These are phyloP conservation scores for Pterobdella sp. DNA, from an alignment of 2,888 invertebrate genomes.

Conservation along the genomic window DNA sequence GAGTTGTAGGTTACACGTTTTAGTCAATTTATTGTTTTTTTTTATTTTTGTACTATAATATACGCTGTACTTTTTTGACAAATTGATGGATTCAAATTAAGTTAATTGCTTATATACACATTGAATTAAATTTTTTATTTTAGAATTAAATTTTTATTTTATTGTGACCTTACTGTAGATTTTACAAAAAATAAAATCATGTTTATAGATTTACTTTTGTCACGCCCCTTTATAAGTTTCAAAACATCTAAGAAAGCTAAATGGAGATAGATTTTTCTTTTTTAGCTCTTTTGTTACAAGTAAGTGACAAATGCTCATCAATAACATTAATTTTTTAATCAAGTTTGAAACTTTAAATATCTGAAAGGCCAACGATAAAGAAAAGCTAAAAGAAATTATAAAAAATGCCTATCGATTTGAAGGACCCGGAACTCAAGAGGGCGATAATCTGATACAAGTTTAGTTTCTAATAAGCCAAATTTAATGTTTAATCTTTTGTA, in stretches of 20 bases:
- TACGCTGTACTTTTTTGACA: no score
- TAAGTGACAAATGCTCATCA: no score
- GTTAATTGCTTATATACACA: background rate
- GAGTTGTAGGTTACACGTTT: constrained; percentile 3
- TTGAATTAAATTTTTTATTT: background rate
- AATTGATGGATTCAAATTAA: no score
- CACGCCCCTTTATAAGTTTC: background rate
- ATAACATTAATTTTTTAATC: background rate
- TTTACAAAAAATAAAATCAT: no score
- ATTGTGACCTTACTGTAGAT: no score
- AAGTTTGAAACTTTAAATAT: background rate
- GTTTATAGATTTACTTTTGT: no score
- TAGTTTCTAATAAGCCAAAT: background rate
- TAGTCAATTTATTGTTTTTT: no score
- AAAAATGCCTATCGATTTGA: background rate
- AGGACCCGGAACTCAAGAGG: background rate
- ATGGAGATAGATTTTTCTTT: background rate
- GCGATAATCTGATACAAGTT: background rate
- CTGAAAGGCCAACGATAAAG: background rate
- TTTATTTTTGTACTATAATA: no score
- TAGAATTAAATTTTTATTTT: no score
- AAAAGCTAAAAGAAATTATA: background rate
- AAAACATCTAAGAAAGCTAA: background rate
- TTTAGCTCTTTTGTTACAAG: background rate
- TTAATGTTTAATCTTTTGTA: no score